phyloP scores from a whole-genome alignment of 92 coral and sea anemone species.

The Zoanthus sociatus region DNA sequence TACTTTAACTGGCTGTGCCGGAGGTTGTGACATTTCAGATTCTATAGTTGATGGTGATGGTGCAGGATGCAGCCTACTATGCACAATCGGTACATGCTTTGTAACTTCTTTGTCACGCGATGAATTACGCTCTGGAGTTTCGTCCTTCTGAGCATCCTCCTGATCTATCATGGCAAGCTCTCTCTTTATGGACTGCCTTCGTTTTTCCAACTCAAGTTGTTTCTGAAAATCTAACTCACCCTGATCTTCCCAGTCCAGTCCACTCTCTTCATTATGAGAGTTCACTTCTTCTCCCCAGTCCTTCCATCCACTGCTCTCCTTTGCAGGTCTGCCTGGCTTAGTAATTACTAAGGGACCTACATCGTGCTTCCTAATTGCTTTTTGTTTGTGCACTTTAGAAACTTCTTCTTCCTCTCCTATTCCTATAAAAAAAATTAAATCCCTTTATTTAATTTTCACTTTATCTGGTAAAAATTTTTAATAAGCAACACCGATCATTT shows the following conservation, averaged over 20 bases:
- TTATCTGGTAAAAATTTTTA: background rate
- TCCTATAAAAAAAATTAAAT: background rate
- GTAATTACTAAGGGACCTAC: slow-evolving; percentile 61
- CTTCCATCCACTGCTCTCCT: slow-evolving; percentile 50
- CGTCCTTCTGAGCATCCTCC: slow-evolving; percentile 82
- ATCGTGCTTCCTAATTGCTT: slow-evolving; percentile 74
- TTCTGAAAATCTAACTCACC: slow-evolving; percentile 85
- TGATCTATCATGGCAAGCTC: slow-evolving; percentile 94
- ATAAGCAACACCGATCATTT: background rate
- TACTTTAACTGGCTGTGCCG: slow-evolving; percentile 67
- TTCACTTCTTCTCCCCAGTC: slow-evolving; percentile 74
- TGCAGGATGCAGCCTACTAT: slow-evolving; percentile 85
- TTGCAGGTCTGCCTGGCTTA: slow-evolving; percentile 71
- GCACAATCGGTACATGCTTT: slow-evolving; percentile 80
- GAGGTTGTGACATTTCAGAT: slow-evolving; percentile 57
- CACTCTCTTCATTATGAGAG: slow-evolving; percentile 70
- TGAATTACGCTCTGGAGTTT: slow-evolving; percentile 41
- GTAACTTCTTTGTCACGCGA: slow-evolving; percentile 71
- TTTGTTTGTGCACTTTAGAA: slow-evolving; percentile 63
- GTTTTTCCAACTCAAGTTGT: slow-evolving; percentile 87
- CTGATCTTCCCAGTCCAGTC: slow-evolving; percentile 90
- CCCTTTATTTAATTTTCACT: background rate
- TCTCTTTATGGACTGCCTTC: slow-evolving; percentile 87
- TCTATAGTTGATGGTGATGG: slow-evolving; percentile 69
- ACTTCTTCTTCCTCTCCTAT: slow-evolving; percentile 60